Evolutionary conservation across 2,888 invertebrate genomes (phyloP).

Genomic region (Amblyjoppa proteus): DNA sequence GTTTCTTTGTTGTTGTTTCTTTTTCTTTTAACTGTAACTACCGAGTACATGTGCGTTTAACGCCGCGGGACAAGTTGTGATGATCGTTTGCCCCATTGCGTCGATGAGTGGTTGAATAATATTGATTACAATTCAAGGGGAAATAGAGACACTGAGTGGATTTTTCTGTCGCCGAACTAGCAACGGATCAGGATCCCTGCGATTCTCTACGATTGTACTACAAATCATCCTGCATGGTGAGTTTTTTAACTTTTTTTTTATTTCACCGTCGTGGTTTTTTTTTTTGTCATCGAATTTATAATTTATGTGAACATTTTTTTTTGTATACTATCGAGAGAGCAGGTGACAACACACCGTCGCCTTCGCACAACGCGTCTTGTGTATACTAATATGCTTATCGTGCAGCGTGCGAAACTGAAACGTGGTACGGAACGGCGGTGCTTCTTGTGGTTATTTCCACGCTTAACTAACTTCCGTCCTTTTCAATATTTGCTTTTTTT

Average conservation of each 20-base stretch:
- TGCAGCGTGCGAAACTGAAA: slow-evolving; percentile 52
- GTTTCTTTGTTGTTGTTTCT: not conserved
- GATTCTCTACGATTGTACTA: slow-evolving; percentile 39
- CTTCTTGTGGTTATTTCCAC: slow-evolving; percentile 60
- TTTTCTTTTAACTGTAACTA: not conserved
- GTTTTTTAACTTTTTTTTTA: slow-evolving; percentile 12
- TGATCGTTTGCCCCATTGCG: not conserved
- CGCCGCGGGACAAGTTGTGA: slow-evolving; percentile 35
- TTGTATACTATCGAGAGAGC: not conserved
- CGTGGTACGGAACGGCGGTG: slow-evolving; percentile 42
- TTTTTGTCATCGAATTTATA: not conserved
- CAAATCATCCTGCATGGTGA: slow-evolving; percentile 67
- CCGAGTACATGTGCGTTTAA: slow-evolving; percentile 18
- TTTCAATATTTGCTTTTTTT: slow-evolving; percentile 15
- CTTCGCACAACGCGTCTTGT: not conserved
- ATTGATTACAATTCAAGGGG: slow-evolving; percentile 7
- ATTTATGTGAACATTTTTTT: not conserved
- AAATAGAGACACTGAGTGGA: slow-evolving; percentile 44
- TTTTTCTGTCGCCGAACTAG: slow-evolving; percentile 52
- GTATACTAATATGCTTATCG: slow-evolving; percentile 1
- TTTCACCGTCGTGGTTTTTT: not conserved
- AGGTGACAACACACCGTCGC: slow-evolving; percentile 11
- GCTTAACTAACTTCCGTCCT: slow-evolving; percentile 48
- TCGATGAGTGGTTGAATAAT: slow-evolving; percentile 24
- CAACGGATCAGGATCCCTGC: slow-evolving; percentile 20